A percentile compares a stretch with the other conserved stretches of the same genome.
These are phyloP conservation scores for Tor tambroides DNA, from an alignment of 2,113 vertebrate genomes.

Conservation along the genomic window DNA sequence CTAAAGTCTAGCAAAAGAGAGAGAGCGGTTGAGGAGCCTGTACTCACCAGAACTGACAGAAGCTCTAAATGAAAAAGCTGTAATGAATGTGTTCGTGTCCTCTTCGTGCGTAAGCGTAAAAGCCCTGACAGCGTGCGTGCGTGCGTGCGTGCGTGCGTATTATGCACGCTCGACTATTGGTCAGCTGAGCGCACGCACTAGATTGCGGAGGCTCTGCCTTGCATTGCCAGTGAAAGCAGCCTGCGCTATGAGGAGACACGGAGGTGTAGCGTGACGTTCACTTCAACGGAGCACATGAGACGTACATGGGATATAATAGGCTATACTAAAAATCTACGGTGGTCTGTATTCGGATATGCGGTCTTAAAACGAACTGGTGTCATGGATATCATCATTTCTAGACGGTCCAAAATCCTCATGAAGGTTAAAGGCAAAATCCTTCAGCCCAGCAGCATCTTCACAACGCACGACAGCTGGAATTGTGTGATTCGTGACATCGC, in stretches of 20 bases:
- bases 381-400: background rate
- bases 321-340: too few species aligned
- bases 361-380: background rate
- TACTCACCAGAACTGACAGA: background rate
- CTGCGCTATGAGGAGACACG: conserved; percentile 27
- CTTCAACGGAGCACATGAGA: conserved; percentile 6
- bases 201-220: conserved; percentile 49
- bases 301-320: background rate
- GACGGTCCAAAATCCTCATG: background rate
- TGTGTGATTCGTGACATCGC: conserved; percentile 36
- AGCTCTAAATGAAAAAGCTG: background rate
- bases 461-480: background rate
- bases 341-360: background rate
- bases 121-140: background rate
- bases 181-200: conserved; percentile 28
- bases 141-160: background rate
- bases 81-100: background rate
- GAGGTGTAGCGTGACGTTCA: conserved; percentile 25
- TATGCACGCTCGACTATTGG: conserved; percentile 30
- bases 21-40: too few species aligned
- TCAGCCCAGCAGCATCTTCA: conserved; percentile 18
- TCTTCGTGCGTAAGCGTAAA: conserved; percentile 33
- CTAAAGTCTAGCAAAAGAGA: background rate
- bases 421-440: conserved; percentile 24
- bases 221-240: conserved; percentile 13